Conservation (phyloP, 2,797 vertebrate species). For the Phrynocephalus vlangalii region DNA sequence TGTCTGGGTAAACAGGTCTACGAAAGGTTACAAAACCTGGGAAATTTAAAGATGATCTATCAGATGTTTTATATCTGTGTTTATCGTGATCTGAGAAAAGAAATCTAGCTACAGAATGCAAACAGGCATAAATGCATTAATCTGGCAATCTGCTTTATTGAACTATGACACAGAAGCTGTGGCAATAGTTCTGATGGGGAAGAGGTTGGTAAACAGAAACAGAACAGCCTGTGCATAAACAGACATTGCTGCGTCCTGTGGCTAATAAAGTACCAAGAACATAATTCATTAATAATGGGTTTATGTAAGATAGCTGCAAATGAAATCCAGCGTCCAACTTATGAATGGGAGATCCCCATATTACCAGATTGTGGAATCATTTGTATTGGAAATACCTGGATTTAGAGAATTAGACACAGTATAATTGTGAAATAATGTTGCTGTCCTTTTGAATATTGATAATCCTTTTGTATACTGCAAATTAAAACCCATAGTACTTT, state of each 20-base stretch:
- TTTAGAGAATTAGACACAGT: background rate
- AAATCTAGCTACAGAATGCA: background rate
- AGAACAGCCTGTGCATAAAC: background rate
- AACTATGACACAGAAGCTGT: background rate
- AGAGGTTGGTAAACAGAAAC: background rate
- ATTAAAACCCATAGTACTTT: background rate
- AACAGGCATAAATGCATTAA: background rate
- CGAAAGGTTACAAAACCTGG: background rate
- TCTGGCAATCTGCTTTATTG: background rate
- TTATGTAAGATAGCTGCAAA: background rate
- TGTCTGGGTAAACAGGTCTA: background rate
- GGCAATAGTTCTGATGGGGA: background rate
- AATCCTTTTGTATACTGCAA: background rate
- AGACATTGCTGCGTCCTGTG: background rate
- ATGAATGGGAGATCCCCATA: background rate
- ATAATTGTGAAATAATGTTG: background rate
- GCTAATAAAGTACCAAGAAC: slow-evolving; percentile 17
- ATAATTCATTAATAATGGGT: background rate
- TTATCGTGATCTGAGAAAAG: background rate
- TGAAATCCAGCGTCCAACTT: background rate
- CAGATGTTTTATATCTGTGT: background rate
- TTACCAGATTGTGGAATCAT: background rate
- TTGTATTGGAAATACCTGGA: too few species aligned
- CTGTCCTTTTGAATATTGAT: background rate
- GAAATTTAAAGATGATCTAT: background rate